Percentiles rank a stretch among this genome's conserved stretches.
phyloP scores from a whole-genome alignment of 2,797 vertebrate genomes.

The Chaetodon trifasciatus region DNA sequence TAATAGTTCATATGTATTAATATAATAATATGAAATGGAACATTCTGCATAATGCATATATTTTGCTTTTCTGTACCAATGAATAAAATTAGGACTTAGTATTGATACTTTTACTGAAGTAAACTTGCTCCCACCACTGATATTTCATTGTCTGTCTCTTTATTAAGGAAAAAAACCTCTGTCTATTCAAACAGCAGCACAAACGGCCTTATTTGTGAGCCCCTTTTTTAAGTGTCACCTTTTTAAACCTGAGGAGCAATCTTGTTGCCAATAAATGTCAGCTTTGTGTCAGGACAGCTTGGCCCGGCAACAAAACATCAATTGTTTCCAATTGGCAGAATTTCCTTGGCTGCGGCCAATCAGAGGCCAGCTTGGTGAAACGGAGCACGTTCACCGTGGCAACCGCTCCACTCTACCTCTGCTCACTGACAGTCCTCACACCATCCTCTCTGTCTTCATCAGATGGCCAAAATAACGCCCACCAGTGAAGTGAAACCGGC shows the following conservation, averaged over 20 bases:
- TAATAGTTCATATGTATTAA: background rate
- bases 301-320: conserved; percentile 87
- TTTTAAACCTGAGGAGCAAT: conserved; percentile 67
- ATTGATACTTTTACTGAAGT: background rate
- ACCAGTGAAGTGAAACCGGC: conserved; percentile 53
- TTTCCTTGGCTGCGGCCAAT: conserved; percentile 79
- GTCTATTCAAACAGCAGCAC: conserved; percentile 22
- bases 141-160: background rate
- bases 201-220: background rate
- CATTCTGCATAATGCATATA: background rate
- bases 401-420: conserved; percentile 81
- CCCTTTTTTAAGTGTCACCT: conserved; percentile 60
- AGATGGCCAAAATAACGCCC: conserved; percentile 70
- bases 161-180: background rate
- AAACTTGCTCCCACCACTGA: background rate
- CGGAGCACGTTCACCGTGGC: conserved; percentile 78
- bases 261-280: conserved; percentile 76
- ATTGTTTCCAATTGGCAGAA: conserved; percentile 88
- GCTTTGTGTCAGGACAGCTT: conserved; percentile 76
- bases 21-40: background rate
- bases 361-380: conserved; percentile 74
- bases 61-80: background rate
- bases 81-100: too few relatives aligned
- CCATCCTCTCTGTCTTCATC: conserved; percentile 62
- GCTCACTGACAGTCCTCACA: conserved; percentile 68